Base-by-base conservation (phyloP, 2,888 invertebrate genomes). In the Ectobius pallidus region DNA sequence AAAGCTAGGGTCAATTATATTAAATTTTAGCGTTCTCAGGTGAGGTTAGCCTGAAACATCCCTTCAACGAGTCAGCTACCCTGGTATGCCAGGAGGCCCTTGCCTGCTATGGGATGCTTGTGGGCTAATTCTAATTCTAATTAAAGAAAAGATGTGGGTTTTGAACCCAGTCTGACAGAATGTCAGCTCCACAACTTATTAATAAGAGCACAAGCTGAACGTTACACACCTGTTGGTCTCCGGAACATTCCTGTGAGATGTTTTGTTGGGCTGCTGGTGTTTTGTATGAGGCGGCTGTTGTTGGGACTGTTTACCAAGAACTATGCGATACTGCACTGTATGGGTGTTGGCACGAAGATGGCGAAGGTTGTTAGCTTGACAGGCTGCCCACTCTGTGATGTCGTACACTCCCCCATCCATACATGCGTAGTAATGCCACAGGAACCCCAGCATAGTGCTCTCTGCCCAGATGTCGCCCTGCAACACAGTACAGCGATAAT, bases 401-500 rank as follows among this genome's bases (percentile, higher is more conserved):
- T 97, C 96, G 83, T 95, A 97, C 34, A 97, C 93, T 75, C 92
- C 93, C 71, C 95, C 95, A 83, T 97, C 97, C 96, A 97, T 97
- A 80, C 96, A 94, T 69, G 97, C 96, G 84, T 94, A 95, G 86
- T 97, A 97, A 86, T 95, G 93, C 92, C 96, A 96, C 63, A 94
- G 88, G 78, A 96, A 89, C 18, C 97, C 96, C 85, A 96, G 87
- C 85, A 94, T 89, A 79, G 89, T 89, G 52, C 95, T 94, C 84
- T 97, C 97, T 62, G 97, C 96, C 97, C 97, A 97, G 79, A 97
- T 95, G 82, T 97, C 97, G 74, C 97, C 96, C 93, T 94, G 82
- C 1, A 77, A 75, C n/a, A n/a, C n/a, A n/a, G n/a, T n/a, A n/a
- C n/a, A n/a, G n/a, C n/a, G n/a, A n/a, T n/a, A n/a, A n/a, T n/a